Conservation (phyloP, 2,888 invertebrate species). For the Trachelus iudaicus region DNA sequence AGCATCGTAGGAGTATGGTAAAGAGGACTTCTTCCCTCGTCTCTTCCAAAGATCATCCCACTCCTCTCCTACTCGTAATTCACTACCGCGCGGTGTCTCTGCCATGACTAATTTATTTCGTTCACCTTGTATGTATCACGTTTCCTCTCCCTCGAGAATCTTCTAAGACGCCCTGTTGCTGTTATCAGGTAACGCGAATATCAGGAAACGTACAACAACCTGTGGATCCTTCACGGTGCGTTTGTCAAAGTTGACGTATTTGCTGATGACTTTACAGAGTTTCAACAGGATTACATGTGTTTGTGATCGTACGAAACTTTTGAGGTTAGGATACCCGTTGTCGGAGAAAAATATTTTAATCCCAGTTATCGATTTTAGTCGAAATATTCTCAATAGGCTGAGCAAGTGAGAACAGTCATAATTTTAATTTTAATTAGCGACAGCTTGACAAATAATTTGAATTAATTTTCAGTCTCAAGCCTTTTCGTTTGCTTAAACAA, state of each 20-base stretch:
- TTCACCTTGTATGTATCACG: not conserved
- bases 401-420: no score
- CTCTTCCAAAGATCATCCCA: not conserved
- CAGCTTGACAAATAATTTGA: not conserved
- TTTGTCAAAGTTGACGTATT: not conserved
- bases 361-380: not conserved
- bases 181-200: not conserved
- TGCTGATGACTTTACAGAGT: not conserved
- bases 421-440: no score
- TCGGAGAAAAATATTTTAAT: not conserved
- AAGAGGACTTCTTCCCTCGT: not conserved
- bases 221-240: not conserved
- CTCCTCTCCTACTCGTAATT: constrained; percentile 5
- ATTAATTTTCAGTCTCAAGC: not conserved
- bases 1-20: not conserved
- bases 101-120: constrained; percentile 5
- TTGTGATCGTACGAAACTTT: not conserved
- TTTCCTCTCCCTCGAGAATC: not conserved
- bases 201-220: not conserved
- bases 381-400: not conserved
- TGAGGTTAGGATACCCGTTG: not conserved
- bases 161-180: not conserved
- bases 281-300: not conserved
- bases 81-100: not conserved
- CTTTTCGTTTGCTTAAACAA: not conserved